These are phyloP conservation scores for Pelecanus crispus DNA, from an alignment of 2,113 vertebrate species.

Conservation along the genomic window DNA sequence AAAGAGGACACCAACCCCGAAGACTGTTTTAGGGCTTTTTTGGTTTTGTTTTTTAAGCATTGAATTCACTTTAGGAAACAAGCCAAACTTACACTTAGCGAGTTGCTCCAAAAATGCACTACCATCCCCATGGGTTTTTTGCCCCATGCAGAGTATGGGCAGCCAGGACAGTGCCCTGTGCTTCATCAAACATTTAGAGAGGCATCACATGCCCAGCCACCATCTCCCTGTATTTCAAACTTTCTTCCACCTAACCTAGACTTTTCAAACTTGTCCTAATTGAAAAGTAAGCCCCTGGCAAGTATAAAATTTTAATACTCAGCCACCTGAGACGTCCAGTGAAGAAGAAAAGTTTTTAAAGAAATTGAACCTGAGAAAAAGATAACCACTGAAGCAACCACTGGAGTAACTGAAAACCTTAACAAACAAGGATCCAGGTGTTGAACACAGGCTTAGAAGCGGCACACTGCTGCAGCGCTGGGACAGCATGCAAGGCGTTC, in stretches of 20 bases:
- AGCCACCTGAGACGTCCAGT: not conserved
- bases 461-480: rapidly evolving
- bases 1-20: not conserved
- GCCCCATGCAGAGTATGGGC: not conserved
- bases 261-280: conserved; percentile 10
- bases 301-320: conserved; percentile 56
- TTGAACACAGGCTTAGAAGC: not conserved
- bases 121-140: not conserved
- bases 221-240: not conserved
- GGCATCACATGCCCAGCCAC: not conserved
- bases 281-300: conserved; percentile 54
- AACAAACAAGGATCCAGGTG: not conserved
- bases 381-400: not conserved
- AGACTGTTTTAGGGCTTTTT: not conserved
- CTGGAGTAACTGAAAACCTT: not conserved
- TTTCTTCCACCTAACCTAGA: not conserved
- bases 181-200: conserved; percentile 31
- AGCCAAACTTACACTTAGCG: not conserved
- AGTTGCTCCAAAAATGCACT: not conserved
- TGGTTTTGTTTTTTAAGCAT: not conserved
- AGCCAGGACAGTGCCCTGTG: not conserved
- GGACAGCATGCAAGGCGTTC: rapidly evolving
- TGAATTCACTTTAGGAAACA: not conserved
- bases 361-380: not conserved
- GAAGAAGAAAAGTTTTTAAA: not conserved